A percentile compares a stretch with the other conserved stretches of the same genome.
phyloP scores from a whole-genome alignment of 2,797 vertebrate species.

The Oreortyx pictus region DNA sequence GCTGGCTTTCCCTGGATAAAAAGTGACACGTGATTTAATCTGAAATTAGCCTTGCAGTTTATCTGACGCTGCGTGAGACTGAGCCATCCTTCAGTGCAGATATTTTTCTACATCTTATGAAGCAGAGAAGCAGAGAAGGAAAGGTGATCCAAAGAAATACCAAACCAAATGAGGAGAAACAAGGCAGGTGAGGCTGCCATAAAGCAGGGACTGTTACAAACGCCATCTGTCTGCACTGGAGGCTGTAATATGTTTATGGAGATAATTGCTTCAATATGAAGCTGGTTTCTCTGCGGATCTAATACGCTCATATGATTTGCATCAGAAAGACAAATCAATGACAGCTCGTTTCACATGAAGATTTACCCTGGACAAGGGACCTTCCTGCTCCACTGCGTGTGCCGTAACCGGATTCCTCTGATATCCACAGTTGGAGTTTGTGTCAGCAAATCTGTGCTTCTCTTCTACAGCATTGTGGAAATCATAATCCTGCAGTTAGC shows the following conservation, averaged over 20 bases:
- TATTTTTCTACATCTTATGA: neutral
- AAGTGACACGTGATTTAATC: neutral
- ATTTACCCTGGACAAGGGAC: neutral
- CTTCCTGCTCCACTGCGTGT: accelerated
- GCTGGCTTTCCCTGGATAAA: neutral
- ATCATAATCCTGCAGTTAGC: neutral
- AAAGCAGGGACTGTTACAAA: neutral
- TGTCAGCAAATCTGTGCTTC: neutral
- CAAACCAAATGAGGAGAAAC: neutral
- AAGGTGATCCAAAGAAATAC: neutral
- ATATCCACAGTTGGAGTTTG: neutral
- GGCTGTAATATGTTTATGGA: neutral
- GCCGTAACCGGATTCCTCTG: neutral
- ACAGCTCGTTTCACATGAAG: neutral
- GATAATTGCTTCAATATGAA: neutral
- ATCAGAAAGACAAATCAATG: neutral
- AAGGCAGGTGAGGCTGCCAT: neutral
- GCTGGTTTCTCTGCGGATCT: neutral
- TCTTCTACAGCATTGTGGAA: neutral
- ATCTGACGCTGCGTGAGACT: neutral
- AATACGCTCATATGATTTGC: neutral
- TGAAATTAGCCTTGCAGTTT: neutral
- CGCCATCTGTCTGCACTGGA: neutral
- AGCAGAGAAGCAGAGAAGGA: neutral
- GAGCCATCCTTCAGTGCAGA: neutral